Base-by-base conservation (phyloP, 2,797 vertebrate species). In the Morus bassanus region DNA sequence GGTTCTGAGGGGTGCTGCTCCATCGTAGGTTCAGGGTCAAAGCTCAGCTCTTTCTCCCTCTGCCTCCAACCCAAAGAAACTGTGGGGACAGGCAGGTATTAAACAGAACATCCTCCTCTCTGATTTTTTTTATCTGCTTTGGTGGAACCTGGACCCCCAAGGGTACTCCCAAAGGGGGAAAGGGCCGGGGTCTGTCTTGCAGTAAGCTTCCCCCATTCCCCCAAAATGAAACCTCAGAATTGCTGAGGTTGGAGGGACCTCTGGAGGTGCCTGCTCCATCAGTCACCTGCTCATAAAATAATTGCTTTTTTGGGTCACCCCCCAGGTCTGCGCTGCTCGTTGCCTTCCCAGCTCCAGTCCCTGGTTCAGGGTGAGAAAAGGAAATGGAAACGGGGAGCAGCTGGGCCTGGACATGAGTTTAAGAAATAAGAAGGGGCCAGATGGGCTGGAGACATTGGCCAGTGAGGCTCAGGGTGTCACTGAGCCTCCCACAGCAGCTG, bases 401-500 rank as follows among this genome's bases (percentile, higher is more conserved):
- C 54, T n/a, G 35, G 31, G 61, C 39, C 51, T 59, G 64, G 69
- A 9, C 4, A 7, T 0, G 72, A 60, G 13, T 10, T 61, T 24
- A 16, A 25, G 81, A 13, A 45, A 27, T 5, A 5, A 21, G 23
- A 45, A 46, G 57, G 39, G 3, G 28, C 17, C 61, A 48, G 61
- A 27, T 30, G 56, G 31, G 28, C 68, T 53, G 64, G 43, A 77
- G 46, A 33, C 6, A 0, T 22, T 5, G 68, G 17, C 45, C 68
- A 43, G 45, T 1, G 65, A 33, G 56, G 78, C 64, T 76, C 76
- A 53, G 48, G 48, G 8, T 39, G 76, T 30, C 6, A 0, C 45
- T 37, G 74, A 79, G 23, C 13, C 70, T 45, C 31, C 30, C 9
- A 0, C 48, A 21, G 61, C 0, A 1, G 10, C 61, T 16, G 4